A percentile compares a stretch with the other conserved stretches of the same genome.
Conservation (phyloP, 2,113 vertebrate genomes). For the Podarcis raffonei region DNA sequence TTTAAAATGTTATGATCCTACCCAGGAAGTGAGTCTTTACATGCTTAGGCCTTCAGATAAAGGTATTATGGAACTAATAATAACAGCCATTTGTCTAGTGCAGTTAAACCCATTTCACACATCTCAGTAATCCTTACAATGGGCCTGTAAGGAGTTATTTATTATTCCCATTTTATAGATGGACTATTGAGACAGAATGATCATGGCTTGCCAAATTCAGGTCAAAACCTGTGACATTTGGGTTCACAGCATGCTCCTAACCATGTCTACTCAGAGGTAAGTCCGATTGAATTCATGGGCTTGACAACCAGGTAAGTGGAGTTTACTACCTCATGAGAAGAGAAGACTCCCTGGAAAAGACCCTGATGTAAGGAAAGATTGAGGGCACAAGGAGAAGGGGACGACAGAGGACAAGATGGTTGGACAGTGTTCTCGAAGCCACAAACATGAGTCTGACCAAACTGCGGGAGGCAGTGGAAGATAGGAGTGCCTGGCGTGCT, state of each 20-base stretch:
- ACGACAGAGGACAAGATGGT: too few relatives aligned
- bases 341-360: too few relatives aligned
- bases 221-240: background rate
- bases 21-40: background rate
- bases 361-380: too few relatives aligned
- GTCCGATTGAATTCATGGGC: background rate
- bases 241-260: background rate
- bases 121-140: background rate
- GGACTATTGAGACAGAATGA: background rate
- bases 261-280: too few relatives aligned
- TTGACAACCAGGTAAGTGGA: background rate
- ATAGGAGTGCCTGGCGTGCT: too few relatives aligned
- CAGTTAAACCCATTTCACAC: background rate
- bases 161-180: background rate
- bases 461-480: too few relatives aligned
- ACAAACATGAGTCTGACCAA: too few relatives aligned
- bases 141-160: background rate
- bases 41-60: background rate
- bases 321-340: too few relatives aligned
- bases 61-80: background rate
- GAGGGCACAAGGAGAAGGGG: too few relatives aligned
- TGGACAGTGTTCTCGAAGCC: too few relatives aligned
- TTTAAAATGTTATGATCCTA: background rate
- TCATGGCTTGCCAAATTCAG: background rate
- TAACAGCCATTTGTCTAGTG: background rate